Evolutionary conservation across 2,113 vertebrate genomes (phyloP), one percentile per base, ranked within the genome.

Genomic region (Gyps fulvus): DNA sequence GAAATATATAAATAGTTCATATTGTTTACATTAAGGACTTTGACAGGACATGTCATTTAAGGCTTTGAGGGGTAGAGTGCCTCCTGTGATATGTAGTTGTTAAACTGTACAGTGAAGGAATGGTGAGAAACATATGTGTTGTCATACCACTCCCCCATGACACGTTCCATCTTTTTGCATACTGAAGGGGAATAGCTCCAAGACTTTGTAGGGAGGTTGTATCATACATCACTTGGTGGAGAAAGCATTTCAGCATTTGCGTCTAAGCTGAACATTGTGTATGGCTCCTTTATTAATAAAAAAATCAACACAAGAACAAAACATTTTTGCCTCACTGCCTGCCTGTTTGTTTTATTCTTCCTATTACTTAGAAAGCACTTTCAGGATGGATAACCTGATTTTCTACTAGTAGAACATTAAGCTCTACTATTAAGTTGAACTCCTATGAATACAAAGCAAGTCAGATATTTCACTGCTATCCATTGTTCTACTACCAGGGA

Each of bases 71-170:
- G 47, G 40, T 87, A 45, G 45, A 81, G 14, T 66, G 32, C 16
- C 76, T 95, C 42, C 77, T 94, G 77, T 50, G 72, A 92, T 74
- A 70, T 4, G 42, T 55, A 84, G 77, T 26, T 94, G 86, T 83
- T 95, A 94, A 95, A 94, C 45, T 86, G 34, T 58, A 47, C 20
- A 66, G 69, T 67, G 76, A 81, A 83, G 59, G 63, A 96, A 90
- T 42, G 42, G 86, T 94, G 89, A 74, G 94, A 94, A 96, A 94
- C 91, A 90, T 95, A 90, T 83, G 83, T 92, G 70, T 89, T 94
- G 83, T 83, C 86, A 87, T 87, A 82, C 76, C 86, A 94, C 91
- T 92, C 86, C 89, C 63, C 83, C 89, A 11, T 87, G 86, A 89
- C 94, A 81, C 71, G 77, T 92, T 70, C 54, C 83, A 95, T 78